A percentile compares a stretch with the other conserved stretches of the same genome.
These are phyloP conservation scores for Gymnosoma rotundatum DNA, from an alignment of 2,888 invertebrate genomes.

Conservation along the genomic window DNA sequence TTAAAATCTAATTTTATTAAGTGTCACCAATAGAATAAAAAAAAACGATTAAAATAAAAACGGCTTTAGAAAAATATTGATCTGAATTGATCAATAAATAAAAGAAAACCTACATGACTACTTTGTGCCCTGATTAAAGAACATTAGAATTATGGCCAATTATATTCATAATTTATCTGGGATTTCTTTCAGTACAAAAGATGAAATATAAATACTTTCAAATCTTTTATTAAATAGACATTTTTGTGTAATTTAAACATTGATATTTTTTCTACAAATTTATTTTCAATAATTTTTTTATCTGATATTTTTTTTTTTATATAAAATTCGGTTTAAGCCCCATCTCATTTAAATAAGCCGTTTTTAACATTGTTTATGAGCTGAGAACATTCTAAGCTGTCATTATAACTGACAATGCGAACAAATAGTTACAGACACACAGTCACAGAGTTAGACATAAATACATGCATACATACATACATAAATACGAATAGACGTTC, in stretches of 20 bases:
- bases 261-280: background rate
- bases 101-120: too few species aligned
- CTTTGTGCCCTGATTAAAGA: background rate
- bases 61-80: too few species aligned
- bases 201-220: conserved; percentile 25
- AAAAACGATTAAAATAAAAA: too few species aligned
- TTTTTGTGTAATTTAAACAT: conserved; percentile 8
- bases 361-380: conserved; percentile 70
- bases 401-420: conserved; percentile 62
- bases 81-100: too few species aligned
- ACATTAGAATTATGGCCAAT: background rate
- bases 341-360: conserved; percentile 69
- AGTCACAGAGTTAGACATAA: background rate
- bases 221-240: conserved; percentile 38
- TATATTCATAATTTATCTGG: conserved; percentile 37
- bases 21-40: too few species aligned
- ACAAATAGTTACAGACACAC: conserved; percentile 46
- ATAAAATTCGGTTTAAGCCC: conserved; percentile 52
- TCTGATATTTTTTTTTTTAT: background rate
- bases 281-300: background rate
- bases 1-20: too few species aligned
- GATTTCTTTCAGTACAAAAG: conserved; percentile 9
- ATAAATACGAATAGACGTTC: background rate
- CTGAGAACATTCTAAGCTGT: conserved; percentile 71
- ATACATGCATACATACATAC: background rate